A percentile compares a stretch with the other conserved stretches of the same genome.
Evolutionary conservation across 2,797 vertebrate genomes (phyloP).

Genomic region (Geotrypetes seraphini): DNA sequence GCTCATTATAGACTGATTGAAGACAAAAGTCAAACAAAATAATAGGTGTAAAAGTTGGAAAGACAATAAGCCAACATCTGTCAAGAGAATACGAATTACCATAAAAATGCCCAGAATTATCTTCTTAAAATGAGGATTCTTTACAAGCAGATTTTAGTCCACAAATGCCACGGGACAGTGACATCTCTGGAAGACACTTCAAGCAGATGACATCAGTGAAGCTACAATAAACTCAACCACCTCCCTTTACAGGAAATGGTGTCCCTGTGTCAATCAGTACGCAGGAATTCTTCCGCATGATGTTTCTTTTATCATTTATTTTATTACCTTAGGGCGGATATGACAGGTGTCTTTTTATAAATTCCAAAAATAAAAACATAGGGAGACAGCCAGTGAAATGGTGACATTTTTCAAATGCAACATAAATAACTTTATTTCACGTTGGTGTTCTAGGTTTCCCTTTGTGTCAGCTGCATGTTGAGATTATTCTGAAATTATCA

Average conservation of each 20-base stretch:
- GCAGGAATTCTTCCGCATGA: conserved; percentile 60
- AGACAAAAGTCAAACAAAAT: conserved; percentile 42
- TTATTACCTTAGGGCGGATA: conserved; percentile 69
- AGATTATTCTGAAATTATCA: too few relatives aligned
- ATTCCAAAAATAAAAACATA: conserved; percentile 67
- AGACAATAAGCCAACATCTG: conserved; percentile 48
- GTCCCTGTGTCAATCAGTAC: conserved; percentile 65
- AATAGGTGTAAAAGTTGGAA: too few relatives aligned
- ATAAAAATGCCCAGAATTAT: conserved; percentile 46
- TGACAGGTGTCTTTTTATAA: conserved; percentile 73
- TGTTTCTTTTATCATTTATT: too few relatives aligned
- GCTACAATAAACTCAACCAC: too few relatives aligned
- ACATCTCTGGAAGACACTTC: conserved; percentile 43
- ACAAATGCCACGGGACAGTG: conserved; percentile 49
- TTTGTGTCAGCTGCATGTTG: conserved; percentile 7
- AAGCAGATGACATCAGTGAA: conserved; percentile 49
- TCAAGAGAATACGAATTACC: conserved; percentile 42
- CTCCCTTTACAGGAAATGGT: conserved; percentile 56
- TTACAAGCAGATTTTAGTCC: conserved; percentile 29
- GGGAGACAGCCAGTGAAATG: conserved; percentile 60
- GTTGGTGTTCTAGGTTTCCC: conserved; percentile 15
- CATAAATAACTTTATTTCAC: conserved; percentile 46
- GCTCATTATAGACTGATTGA: conserved; percentile 51
- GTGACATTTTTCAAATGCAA: conserved; percentile 63
- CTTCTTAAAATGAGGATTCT: conserved; percentile 55